Evolutionary conservation across 92 coral and sea anemone species (phyloP), one percentile per base, ranked within the genome.

Genomic region (Porites cylindrica): DNA sequence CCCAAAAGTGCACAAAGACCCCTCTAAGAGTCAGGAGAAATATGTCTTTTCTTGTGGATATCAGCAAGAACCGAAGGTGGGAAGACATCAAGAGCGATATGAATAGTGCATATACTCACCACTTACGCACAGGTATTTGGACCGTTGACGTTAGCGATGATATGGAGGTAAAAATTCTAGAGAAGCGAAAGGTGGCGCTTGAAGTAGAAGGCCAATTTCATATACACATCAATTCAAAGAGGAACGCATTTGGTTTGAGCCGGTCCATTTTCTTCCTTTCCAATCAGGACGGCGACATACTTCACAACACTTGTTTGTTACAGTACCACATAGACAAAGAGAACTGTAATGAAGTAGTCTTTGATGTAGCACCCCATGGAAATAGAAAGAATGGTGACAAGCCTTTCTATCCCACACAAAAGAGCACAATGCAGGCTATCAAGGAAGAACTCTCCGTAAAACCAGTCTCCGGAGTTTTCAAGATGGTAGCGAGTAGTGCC

Each of bases 351-450:
- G 71, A 83, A 26, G 92, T 89, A 5, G 50, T 21, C 3, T 76
- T 74, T 80, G 67, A 78, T 53, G 92, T 53, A 14, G 80, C 70
- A 10, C n/a, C 88, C 43, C 64, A 79, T 38, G 89, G 72, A 60
- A 81, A 86, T 23, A 82, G 78, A 62, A 47, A 71, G 38, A 91
- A 79, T 17, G 74, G 69, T 60, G 72, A 75, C 72, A 72, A 23
- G 62, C 89, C 91, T 1, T 91, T 91, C 74, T 91, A 88, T 72
- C 94, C 94, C 50, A 76, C 66, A 18, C 84, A 91, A 67, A 87
- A 91, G 61, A 91, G 91, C 64, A 87, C 85, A 13, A 76, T 91
- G 86, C 85, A 86, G 50, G 77, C 73, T 7, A 68, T 87, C 43
- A 54, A 20, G 74, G 75, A 50, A 13, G 60, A 81, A 68, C 61